phyloP scores from a whole-genome alignment of 2,797 vertebrate species.

The Microhierax caerulescens region DNA sequence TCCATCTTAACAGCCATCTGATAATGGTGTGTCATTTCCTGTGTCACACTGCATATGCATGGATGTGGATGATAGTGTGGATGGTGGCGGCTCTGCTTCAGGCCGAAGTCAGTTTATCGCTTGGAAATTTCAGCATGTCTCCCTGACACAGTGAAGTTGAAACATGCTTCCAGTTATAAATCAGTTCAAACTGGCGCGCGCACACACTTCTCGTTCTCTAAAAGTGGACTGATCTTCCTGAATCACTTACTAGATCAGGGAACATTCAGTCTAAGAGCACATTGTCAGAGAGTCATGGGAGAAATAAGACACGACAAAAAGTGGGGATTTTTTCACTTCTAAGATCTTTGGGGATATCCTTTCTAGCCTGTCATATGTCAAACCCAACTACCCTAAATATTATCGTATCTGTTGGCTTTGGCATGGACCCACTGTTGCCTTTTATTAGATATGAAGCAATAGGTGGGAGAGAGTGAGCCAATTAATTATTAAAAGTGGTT shows the following conservation, averaged over 20 bases:
- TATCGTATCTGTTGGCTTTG: neutral
- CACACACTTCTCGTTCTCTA: neutral
- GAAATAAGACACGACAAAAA: slow-evolving; percentile 12
- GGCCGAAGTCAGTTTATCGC: neutral
- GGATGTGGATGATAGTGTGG: neutral
- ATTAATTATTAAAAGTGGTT: slow-evolving; percentile 31
- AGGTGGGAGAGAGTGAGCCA: neutral
- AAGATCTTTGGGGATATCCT: neutral
- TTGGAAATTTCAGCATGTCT: slow-evolving; percentile 3
- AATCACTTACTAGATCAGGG: neutral
- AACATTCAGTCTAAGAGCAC: neutral
- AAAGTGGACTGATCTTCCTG: neutral
- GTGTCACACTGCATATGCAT: neutral
- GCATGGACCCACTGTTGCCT: neutral
- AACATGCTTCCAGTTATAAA: neutral
- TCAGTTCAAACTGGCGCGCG: neutral
- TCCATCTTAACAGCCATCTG: neutral
- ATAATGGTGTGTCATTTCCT: neutral
- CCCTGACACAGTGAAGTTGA: neutral
- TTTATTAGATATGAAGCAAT: slow-evolving; percentile 17
- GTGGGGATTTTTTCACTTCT: neutral
- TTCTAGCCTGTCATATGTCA: slow-evolving; percentile 1
- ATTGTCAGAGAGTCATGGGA: neutral
- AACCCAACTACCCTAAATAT: neutral
- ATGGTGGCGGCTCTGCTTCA: neutral